A percentile compares a stretch with the other conserved stretches of the same genome.
phyloP scores from a whole-genome alignment of 2,888 invertebrate genomes.

The Apotomis betuletana region DNA sequence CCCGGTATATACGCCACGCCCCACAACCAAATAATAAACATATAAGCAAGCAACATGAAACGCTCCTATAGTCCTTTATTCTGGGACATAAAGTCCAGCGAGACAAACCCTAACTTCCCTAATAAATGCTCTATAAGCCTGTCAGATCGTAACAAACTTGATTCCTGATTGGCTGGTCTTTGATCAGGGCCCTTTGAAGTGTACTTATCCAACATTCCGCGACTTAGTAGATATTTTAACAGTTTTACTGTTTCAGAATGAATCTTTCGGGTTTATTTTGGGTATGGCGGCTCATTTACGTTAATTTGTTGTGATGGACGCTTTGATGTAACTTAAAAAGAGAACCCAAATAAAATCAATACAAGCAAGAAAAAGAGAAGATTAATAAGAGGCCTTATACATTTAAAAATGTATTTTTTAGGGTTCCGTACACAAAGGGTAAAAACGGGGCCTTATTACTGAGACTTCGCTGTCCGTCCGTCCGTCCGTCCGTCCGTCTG shows the following conservation, averaged over 20 bases:
- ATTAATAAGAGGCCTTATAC: too few species aligned
- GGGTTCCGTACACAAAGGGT: too few species aligned
- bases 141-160: constrained; percentile 22
- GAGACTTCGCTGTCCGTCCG: too few species aligned
- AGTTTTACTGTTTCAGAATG: constrained; percentile 4
- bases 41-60: too few species aligned
- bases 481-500: too few species aligned
- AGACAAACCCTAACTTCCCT: neutral
- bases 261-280: constrained; percentile 2
- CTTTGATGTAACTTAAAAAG: neutral
- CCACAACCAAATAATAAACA: too few species aligned
- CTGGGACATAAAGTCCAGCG: neutral
- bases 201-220: constrained; percentile 23
- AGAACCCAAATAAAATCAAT: too few species aligned
- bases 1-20: too few species aligned
- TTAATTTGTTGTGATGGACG: neutral
- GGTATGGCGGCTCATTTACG: neutral
- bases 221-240: constrained; percentile 7
- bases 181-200: constrained; percentile 32
- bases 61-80: too few species aligned
- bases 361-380: too few species aligned
- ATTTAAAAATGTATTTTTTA: too few species aligned
- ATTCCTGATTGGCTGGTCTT: constrained; percentile 30
- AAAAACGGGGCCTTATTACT: too few species aligned
- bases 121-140: neutral